A percentile compares a stretch with the other conserved stretches of the same genome.
Conservation (phyloP, 2,888 invertebrate species). For the Raillietiella orientalis region DNA sequence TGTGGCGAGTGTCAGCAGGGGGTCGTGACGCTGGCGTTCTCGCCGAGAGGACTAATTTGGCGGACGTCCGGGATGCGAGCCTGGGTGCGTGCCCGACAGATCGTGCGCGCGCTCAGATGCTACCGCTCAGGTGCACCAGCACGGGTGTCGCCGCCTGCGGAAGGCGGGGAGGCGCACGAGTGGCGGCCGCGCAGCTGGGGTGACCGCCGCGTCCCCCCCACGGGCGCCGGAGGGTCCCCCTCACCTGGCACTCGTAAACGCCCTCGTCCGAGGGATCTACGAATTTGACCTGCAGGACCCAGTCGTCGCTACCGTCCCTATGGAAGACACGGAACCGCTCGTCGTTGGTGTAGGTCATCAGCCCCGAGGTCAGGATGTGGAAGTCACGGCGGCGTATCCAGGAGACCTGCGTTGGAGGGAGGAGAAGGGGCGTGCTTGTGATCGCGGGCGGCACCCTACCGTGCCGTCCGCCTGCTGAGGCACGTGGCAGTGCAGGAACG, state of each 20-base stretch:
- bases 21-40: no score
- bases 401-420: conserved; percentile 28
- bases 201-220: no score
- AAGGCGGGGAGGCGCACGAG: no score
- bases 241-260: conserved; percentile 73
- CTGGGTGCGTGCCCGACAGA: no score
- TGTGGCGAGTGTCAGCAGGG: no score
- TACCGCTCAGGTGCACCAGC: no score
- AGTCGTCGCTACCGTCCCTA: conserved; percentile 61
- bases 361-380: conserved; percentile 69
- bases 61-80: no score
- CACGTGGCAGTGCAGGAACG: conserved; percentile 46
- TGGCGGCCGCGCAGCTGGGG: no score
- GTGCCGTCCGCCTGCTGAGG: conserved; percentile 37
- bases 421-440: conserved; percentile 5
- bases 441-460: conserved; percentile 19
- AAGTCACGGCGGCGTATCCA: conserved; percentile 73
- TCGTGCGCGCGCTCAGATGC: no score
- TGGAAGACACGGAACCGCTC: conserved; percentile 31
- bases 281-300: conserved; percentile 78
- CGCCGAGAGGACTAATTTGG: no score
- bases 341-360: conserved; percentile 68
- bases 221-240: conserved; percentile 8
- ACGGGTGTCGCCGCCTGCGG: no score
- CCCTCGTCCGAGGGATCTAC: conserved; percentile 76